A percentile compares a stretch with the other conserved stretches of the same genome.
phyloP scores from a whole-genome alignment of 2,888 invertebrate genomes.

The Endotricha flammealis region DNA sequence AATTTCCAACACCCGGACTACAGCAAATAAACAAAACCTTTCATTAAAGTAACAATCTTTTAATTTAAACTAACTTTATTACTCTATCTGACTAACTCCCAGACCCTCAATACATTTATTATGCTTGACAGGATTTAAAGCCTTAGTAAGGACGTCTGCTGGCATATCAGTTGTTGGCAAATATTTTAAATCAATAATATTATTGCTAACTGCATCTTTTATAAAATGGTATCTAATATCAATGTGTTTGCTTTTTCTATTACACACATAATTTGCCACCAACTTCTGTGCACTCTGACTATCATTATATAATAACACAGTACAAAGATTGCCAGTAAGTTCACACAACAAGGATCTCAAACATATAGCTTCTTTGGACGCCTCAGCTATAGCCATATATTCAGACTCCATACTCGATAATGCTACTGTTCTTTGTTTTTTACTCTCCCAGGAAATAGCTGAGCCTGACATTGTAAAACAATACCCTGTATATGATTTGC shows the following conservation, averaged over 20 bases:
- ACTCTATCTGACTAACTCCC: no score
- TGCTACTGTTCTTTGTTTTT: no score
- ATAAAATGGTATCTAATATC: constrained; percentile 19
- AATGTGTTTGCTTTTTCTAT: constrained; percentile 19
- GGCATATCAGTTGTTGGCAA: constrained; percentile 8
- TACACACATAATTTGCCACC: constrained; percentile 11
- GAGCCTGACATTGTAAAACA: constrained; percentile 2
- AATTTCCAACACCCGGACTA: no score
- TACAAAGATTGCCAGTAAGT: constrained; percentile 8
- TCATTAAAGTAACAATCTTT: no score
- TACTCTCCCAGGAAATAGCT: constrained; percentile 1
- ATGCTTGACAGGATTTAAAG: no score
- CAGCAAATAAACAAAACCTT: no score
- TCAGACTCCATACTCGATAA: no score
- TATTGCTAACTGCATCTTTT: constrained; percentile 10
- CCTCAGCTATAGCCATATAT: constrained; percentile 10
- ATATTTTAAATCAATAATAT: constrained; percentile 9
- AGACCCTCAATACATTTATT: no score
- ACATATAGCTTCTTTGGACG: constrained; percentile 20
- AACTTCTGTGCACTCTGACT: constrained; percentile 19
- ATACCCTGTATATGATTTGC: constrained; percentile 1
- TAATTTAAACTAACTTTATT: no score
- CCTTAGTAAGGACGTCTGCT: constrained; percentile 10
- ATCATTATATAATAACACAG: constrained; percentile 10
- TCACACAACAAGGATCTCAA: constrained; percentile 16